Percentiles rank a stretch among this genome's conserved stretches.
Conservation (phyloP, 2,113 vertebrate species). For the Boleophthalmus pectinirostris region DNA sequence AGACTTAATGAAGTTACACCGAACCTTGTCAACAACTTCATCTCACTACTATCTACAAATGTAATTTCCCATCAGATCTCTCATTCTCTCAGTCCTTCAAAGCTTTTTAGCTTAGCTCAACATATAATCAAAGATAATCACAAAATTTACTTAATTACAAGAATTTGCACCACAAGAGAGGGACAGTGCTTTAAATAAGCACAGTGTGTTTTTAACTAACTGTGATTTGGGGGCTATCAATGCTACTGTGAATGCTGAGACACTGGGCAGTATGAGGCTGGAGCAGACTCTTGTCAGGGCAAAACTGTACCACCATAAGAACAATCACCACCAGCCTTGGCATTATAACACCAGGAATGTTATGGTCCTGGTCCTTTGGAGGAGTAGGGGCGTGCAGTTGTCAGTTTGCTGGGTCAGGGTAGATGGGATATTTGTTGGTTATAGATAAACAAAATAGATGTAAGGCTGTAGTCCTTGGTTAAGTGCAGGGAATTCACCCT, state of each 20-base stretch:
- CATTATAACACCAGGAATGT: conserved; percentile 38
- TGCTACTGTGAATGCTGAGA: conserved; percentile 65
- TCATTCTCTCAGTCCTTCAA: conserved; percentile 7
- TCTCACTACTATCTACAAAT: conserved; percentile 2
- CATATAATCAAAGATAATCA: conserved; percentile 57
- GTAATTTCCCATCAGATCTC: neutral
- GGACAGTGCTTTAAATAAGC: conserved; percentile 64
- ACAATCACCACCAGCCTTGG: conserved; percentile 32
- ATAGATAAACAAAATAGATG: conserved; percentile 46
- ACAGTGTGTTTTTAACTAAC: conserved; percentile 57
- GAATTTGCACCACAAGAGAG: conserved; percentile 52
- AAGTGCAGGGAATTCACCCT: conserved; percentile 45
- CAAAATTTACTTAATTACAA: conserved; percentile 44
- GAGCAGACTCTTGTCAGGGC: conserved; percentile 56
- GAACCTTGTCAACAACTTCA: conserved; percentile 1
- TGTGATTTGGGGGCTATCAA: conserved; percentile 50
- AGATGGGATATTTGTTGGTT: conserved; percentile 32
- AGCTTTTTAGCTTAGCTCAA: neutral
- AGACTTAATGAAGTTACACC: neutral
- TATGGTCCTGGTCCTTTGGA: conserved; percentile 34
- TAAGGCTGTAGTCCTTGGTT: conserved; percentile 61
- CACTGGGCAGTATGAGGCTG: conserved; percentile 60
- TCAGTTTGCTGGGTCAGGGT: conserved; percentile 10
- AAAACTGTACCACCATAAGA: conserved; percentile 50
- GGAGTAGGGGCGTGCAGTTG: conserved; percentile 56